Percentiles rank a stretch among this genome's conserved stretches.
phyloP scores from a whole-genome alignment of 2,113 vertebrate genomes.

The Amphiprion ocellaris region DNA sequence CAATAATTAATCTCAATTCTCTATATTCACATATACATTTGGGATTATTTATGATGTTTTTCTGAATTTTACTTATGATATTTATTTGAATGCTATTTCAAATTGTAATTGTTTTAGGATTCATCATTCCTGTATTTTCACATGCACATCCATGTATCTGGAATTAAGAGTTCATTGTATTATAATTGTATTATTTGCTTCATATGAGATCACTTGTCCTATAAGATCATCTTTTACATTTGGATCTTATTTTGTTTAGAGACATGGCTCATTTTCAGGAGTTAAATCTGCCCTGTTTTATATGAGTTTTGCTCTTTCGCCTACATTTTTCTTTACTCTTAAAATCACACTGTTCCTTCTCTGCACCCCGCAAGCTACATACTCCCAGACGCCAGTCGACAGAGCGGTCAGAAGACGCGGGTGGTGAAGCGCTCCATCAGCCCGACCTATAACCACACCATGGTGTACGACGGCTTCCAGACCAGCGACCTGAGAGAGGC shows the following conservation, averaged over 20 bases:
- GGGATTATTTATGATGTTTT: background rate
- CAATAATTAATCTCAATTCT: background rate
- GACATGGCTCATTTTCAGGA: too few relatives aligned
- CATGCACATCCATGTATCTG: background rate
- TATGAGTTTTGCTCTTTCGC: too few relatives aligned
- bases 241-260: too few relatives aligned
- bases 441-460: slow-evolving; percentile 96
- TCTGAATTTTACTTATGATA: too few relatives aligned
- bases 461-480: slow-evolving; percentile 97
- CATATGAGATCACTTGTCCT: too few relatives aligned
- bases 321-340: background rate
- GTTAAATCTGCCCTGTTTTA: too few relatives aligned
- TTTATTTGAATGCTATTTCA: too few relatives aligned
- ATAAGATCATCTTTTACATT: too few relatives aligned
- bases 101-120: too few relatives aligned
- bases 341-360: background rate
- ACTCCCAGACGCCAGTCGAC: slow-evolving; percentile 91
- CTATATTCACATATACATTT: background rate
- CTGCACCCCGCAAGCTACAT: slow-evolving; percentile 85
- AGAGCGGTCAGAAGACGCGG: slow-evolving; percentile 91
- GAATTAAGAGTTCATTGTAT: too few relatives aligned
- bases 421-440: slow-evolving; percentile 88
- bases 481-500: slow-evolving; percentile 90
- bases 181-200: too few relatives aligned
- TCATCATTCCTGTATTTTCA: too few relatives aligned